Conservation (phyloP, 2,113 vertebrate species). For the Mobula birostris region DNA sequence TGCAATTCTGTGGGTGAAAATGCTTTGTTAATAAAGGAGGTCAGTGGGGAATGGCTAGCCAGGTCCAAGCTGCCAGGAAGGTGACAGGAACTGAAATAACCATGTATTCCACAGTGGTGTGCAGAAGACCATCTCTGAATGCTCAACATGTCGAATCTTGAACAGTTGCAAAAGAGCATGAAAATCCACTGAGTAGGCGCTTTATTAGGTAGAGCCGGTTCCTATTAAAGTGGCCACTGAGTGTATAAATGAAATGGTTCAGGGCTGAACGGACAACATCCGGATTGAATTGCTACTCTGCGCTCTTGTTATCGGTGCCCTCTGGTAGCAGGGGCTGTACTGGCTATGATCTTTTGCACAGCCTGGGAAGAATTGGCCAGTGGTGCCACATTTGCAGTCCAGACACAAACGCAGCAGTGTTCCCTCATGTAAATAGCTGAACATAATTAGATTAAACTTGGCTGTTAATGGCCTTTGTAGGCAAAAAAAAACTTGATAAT, state of each 20-base stretch:
- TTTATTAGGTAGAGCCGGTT: too few relatives aligned
- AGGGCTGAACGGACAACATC: neutral
- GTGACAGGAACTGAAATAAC: too few relatives aligned
- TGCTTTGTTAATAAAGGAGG: too few relatives aligned
- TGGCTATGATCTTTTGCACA: neutral
- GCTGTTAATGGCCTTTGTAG: neutral
- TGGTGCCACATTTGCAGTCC: neutral
- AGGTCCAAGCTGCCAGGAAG: too few relatives aligned
- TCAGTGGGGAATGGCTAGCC: too few relatives aligned
- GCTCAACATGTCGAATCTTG: too few relatives aligned
- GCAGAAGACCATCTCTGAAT: too few relatives aligned
- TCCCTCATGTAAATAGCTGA: neutral
- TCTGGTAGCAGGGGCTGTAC: neutral
- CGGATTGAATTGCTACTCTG: neutral
- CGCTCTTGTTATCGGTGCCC: neutral
- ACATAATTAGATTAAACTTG: neutral
- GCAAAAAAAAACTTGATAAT: neutral
- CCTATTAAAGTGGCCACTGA: too few relatives aligned
- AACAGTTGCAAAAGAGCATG: too few relatives aligned
- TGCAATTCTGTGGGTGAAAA: too few relatives aligned
- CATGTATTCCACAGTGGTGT: too few relatives aligned
- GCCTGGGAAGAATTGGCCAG: neutral
- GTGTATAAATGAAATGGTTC: neutral
- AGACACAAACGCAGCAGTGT: neutral
- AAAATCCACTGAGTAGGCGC: too few relatives aligned